phyloP scores from a whole-genome alignment of 2,888 invertebrate genomes.

The Rhopalosiphum nymphaeae region DNA sequence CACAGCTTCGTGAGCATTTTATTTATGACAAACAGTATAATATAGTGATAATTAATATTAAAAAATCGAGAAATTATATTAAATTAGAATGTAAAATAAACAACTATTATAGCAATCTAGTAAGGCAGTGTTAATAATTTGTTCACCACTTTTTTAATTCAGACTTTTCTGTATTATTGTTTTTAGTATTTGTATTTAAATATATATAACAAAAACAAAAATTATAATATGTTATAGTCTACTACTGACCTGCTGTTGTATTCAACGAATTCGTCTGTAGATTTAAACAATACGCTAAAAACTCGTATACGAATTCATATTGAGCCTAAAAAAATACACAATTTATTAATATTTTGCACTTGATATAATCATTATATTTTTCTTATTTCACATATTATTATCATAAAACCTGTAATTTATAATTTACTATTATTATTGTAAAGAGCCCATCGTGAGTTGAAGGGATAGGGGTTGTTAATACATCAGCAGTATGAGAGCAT shows the following conservation, averaged over 20 bases:
- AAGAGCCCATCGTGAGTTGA: background rate
- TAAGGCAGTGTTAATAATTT: too few relatives aligned
- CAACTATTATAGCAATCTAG: too few relatives aligned
- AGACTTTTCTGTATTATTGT: too few relatives aligned
- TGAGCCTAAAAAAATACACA: constrained; percentile 37
- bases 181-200: too few relatives aligned
- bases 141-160: too few relatives aligned
- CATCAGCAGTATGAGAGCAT: background rate
- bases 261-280: background rate
- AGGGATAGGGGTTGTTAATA: background rate
- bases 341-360: background rate
- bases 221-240: background rate
- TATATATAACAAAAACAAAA: background rate
- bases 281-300: constrained; percentile 2
- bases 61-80: too few relatives aligned
- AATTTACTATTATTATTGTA: background rate
- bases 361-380: background rate
- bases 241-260: background rate
- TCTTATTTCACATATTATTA: background rate
- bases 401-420: background rate
- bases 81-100: too few relatives aligned
- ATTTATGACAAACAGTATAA: too few relatives aligned
- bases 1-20: too few relatives aligned
- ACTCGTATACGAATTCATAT: constrained; percentile 49
- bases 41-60: too few relatives aligned